Conservation (phyloP, 2,888 invertebrate species). For the Napeogenes sylphis region DNA sequence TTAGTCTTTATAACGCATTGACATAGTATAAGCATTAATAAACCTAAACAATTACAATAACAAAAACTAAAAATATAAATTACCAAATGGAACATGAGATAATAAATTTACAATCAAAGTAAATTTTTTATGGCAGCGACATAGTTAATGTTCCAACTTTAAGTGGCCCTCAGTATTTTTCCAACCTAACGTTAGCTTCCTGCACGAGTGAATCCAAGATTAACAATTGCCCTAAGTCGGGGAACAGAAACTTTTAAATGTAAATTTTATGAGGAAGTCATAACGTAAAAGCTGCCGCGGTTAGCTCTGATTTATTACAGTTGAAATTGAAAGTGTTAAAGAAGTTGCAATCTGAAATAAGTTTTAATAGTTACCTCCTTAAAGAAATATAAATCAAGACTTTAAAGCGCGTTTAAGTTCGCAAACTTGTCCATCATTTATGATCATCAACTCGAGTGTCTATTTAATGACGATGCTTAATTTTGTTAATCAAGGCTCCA, state of each 20-base stretch:
- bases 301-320: constrained; percentile 74
- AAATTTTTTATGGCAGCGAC: neutral
- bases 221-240: constrained; percentile 41
- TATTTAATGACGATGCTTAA: no score
- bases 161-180: constrained; percentile 44
- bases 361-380: constrained; percentile 57
- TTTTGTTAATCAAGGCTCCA: constrained; percentile 5
- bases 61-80: no score
- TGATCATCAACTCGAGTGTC: no score
- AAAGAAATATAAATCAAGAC: no score
- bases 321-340: constrained; percentile 75
- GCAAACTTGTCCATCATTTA: no score
- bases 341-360: constrained; percentile 76
- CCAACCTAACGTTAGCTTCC: constrained; percentile 35
- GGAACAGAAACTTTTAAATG: constrained; percentile 74
- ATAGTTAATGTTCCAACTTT: constrained; percentile 35
- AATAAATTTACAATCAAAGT: no score
- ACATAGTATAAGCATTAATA: no score
- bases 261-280: constrained; percentile 77
- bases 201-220: constrained; percentile 58
- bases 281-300: constrained; percentile 75
- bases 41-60: no score
- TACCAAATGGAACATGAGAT: no score
- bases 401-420: no score
- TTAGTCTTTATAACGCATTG: no score